Evolutionary conservation across 2,113 vertebrate species (phyloP), one percentile per base, ranked within the genome.

Genomic region (Pelecanoides urinatrix): DNA sequence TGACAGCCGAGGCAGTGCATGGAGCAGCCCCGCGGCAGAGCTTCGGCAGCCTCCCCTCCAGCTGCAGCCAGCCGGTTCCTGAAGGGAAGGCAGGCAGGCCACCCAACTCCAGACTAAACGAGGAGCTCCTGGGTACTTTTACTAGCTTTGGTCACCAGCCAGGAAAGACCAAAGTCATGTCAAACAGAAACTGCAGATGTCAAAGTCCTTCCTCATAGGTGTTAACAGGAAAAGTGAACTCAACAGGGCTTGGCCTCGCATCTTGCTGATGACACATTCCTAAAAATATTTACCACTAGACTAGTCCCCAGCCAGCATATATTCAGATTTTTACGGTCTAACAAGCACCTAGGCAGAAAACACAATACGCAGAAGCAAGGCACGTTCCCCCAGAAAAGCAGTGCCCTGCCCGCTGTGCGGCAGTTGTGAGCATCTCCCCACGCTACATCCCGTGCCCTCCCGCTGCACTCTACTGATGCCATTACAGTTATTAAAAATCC

Each of bases 221-320:
- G 61, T 50, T 38, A 87, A 53, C 32, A 40, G 62, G 44, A 82
- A 88, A 79, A 92, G 74, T 6, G 53, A 91, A 72, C 13, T 72
- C 76, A 40, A 1, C 1, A 0, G 17, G 45, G 29, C 29, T 62
- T 13, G 10, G 36, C 62, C 58, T 78, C 3, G 0, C 2, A 0
- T 62, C 52, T 71, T 18, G 25, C 50, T 55, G 18, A 78, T 49
- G 19, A 63, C 56, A 62, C 0, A 11, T 12, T 71, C n/a, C 62
- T 30, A 50, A 89, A 70, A 72, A 50, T 45, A 68, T 67, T 67
- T 44, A 66, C 0, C 20, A 0, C 56, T 50, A 25, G 16, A 65
- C 49, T 21, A 40, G 44, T 30, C 18, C 2, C 61, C 21, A 6
- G 68, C 8, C 62, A 88, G 65, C 11, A 85, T 8, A 73, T 19